Conservation (phyloP, 1,140 invertebrate species). For the Limonius californicus region DNA sequence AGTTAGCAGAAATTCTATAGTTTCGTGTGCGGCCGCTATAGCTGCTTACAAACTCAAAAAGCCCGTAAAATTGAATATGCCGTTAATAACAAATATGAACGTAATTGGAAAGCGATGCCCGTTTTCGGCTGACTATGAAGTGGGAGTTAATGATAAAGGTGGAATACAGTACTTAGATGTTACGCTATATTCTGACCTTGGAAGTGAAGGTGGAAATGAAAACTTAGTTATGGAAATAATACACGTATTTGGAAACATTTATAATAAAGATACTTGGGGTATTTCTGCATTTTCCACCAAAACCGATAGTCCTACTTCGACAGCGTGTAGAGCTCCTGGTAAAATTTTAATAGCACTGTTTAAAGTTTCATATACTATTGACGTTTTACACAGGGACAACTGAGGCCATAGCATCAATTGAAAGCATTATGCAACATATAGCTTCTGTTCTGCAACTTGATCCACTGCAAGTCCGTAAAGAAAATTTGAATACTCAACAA, state of each 20-base stretch:
- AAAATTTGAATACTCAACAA: constrained; percentile 49
- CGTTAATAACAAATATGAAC: constrained; percentile 64
- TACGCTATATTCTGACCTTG: constrained; percentile 61
- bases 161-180: constrained; percentile 63
- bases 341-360: too few species aligned
- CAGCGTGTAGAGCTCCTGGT: constrained; percentile 50
- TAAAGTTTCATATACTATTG: too few species aligned
- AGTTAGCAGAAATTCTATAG: constrained; percentile 50
- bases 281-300: constrained; percentile 42
- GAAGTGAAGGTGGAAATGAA: constrained; percentile 42
- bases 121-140: constrained; percentile 60
- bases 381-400: constrained; percentile 61
- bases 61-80: constrained; percentile 58
- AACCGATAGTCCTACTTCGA: constrained; percentile 48
- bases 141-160: constrained; percentile 61
- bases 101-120: constrained; percentile 61
- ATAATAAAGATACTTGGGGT: constrained; percentile 45
- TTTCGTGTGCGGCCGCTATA: constrained; percentile 55
- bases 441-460: constrained; percentile 62
- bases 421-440: constrained; percentile 81
- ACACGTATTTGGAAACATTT: constrained; percentile 38
- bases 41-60: constrained; percentile 54
- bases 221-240: constrained; percentile 19
- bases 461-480: constrained; percentile 60
- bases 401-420: constrained; percentile 65